Evolutionary conservation across 2,797 vertebrate genomes (phyloP).

Genomic region (Pyrocephalus nanus): DNA sequence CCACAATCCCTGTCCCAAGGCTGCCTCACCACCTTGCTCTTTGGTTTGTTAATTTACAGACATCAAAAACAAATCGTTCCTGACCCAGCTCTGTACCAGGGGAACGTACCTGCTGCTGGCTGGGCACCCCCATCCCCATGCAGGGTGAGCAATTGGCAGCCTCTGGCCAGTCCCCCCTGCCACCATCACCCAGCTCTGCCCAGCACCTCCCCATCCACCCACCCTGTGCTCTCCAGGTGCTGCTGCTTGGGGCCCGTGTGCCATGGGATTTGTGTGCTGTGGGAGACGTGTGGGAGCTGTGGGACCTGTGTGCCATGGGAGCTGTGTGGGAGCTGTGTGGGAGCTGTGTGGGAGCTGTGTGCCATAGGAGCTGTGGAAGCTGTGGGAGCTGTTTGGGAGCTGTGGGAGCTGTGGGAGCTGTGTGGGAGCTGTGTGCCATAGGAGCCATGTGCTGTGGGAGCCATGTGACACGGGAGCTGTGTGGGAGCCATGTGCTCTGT

Average conservation of each 20-base stretch:
- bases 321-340: not conserved
- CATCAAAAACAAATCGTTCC: not conserved
- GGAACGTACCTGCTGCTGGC: fast-evolving
- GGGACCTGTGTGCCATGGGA: not conserved
- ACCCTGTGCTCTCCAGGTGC: fast-evolving
- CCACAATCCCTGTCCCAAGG: fast-evolving
- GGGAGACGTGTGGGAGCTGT: not conserved
- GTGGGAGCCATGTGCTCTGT: no score
- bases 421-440: not conserved
- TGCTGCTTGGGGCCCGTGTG: not conserved
- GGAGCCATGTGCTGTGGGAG: not conserved
- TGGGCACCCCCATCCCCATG: not conserved
- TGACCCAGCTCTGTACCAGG: not conserved
- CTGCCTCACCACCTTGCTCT: not conserved
- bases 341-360: not conserved
- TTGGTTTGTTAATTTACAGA: not conserved
- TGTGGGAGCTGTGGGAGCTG: not conserved
- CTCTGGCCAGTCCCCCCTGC: not conserved
- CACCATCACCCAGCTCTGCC: not conserved
- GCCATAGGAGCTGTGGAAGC: not conserved
- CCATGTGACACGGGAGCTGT: not conserved
- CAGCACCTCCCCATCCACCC: not conserved
- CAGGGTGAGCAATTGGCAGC: fast-evolving
- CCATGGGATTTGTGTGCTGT: no score
- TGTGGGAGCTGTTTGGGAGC: not conserved